Base-by-base conservation (phyloP, 2,797 vertebrate species). In the Malurus splendens region DNA sequence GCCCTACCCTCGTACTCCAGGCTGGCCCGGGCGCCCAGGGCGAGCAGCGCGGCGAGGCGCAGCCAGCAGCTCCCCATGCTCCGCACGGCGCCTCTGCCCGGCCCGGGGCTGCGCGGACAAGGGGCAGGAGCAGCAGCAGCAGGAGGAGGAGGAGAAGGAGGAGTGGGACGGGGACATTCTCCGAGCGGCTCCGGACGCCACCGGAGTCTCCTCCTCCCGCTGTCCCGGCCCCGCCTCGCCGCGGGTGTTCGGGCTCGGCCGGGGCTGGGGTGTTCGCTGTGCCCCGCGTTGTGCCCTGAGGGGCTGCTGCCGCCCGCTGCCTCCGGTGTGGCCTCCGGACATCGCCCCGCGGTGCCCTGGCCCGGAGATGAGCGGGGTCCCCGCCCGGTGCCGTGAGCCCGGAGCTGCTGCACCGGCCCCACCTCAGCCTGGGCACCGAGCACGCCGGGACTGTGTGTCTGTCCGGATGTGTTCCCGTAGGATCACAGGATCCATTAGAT, bases 31-130 rank as follows among this genome's bases (percentile, higher is more conserved):
- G 92, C 62, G 11, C 47, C 64, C 70, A 95, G 78, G 66, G 93
- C 85, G 42, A 97, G 92, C 85, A 95, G 90, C 28, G 89, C 74
- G 64, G 64, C 80, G 25, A 94, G 68, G 89, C 47, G 32, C 51
- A 94, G 84, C 64, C 76, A 89, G 60, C 79, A 36, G 90, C 90
- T 95, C 92, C 91, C 89, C 97, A 97, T 96, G 93, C 84, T 92
- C 75, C 85, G 23, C 50, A 55, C 87, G 14, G 61, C 74, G 79
- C 24, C 71, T 44, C 85, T 55, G 80, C 68, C 41, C 36, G 67
- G 44, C 86, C n/a, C 38, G 23, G 77, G 51, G 38, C 89, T 47
- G 32, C 33, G 84, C 65, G 86, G 56, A 74, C 30, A 50, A 73
- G n/a, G 33, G 71, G 68, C 56, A 52, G 12, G 36, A 22, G 51